Percentiles rank a stretch among this genome's conserved stretches.
Evolutionary conservation across 2,113 vertebrate species (phyloP).

Genomic region (Martes martes): DNA sequence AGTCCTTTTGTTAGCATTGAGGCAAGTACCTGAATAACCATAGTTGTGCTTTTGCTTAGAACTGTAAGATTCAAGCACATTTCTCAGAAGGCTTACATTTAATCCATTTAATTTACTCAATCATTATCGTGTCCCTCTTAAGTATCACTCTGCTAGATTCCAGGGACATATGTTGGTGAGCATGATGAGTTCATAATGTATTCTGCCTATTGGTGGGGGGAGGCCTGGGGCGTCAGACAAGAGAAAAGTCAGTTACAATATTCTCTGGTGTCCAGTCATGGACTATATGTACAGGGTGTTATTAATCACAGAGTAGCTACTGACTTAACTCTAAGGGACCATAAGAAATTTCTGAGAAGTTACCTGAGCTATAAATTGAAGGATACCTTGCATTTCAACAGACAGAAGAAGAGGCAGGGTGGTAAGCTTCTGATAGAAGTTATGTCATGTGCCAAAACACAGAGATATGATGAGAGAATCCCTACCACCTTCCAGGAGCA

Average conservation of each 20-base stretch:
- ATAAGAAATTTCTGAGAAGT: background rate
- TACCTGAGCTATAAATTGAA: background rate
- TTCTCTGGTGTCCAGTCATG: background rate
- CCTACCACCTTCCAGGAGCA: background rate
- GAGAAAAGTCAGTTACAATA: background rate
- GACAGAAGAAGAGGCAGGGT: background rate
- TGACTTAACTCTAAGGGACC: background rate
- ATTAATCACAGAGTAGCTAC: background rate
- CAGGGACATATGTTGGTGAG: background rate
- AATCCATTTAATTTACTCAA: background rate
- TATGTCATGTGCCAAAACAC: background rate
- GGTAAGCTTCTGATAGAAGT: background rate
- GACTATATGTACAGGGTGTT: background rate
- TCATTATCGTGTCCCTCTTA: background rate
- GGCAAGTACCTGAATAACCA: background rate
- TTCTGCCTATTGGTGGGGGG: fast-evolving
- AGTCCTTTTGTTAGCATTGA: background rate
- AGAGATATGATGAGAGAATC: background rate
- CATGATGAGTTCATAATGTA: background rate
- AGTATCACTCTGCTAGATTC: background rate
- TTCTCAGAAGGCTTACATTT: background rate
- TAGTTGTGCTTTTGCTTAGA: background rate
- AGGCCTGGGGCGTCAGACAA: background rate
- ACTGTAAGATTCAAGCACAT: background rate
- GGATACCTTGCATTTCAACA: background rate